phyloP scores from a whole-genome alignment of 2,888 invertebrate species.

The Cataglyphis albicans region DNA sequence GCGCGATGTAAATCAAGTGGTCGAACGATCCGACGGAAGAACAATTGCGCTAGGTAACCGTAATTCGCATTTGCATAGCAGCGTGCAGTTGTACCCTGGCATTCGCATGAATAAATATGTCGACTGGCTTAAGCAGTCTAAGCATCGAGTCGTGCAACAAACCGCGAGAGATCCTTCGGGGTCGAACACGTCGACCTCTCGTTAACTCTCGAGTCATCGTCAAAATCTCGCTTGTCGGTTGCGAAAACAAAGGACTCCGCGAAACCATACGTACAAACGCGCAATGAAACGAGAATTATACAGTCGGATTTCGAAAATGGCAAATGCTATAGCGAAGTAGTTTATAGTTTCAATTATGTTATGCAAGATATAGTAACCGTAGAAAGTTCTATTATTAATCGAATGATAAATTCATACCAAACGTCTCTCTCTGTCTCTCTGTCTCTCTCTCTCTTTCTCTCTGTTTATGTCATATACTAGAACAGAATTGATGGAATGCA shows the following conservation, averaged over 20 bases:
- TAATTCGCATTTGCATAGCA: slow-evolving; percentile 78
- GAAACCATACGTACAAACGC: slow-evolving; percentile 17
- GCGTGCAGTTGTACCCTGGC: slow-evolving; percentile 62
- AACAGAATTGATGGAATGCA: background rate
- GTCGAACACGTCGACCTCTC: slow-evolving; percentile 32
- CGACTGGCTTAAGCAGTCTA: slow-evolving; percentile 78
- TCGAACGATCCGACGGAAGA: slow-evolving; percentile 43
- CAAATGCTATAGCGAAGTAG: slow-evolving; percentile 4
- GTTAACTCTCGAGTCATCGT: slow-evolving; percentile 49
- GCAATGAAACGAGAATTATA: slow-evolving; percentile 42
- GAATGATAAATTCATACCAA: background rate
- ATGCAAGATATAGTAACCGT: background rate
- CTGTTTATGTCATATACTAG: background rate
- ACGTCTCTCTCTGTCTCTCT: background rate
- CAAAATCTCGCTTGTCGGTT: slow-evolving; percentile 17
- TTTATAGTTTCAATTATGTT: slow-evolving; percentile 32
- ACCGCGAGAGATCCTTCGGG: slow-evolving; percentile 42
- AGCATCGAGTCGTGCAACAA: slow-evolving; percentile 69
- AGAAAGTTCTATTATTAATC: slow-evolving; percentile 4
- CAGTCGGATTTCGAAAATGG: slow-evolving; percentile 18
- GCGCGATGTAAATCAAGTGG: slow-evolving; percentile 72
- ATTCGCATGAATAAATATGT: slow-evolving; percentile 76
- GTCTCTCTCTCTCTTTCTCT: background rate
- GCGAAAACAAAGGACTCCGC: slow-evolving; percentile 38
- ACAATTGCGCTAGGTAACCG: slow-evolving; percentile 65